Base-by-base conservation (phyloP, 2,888 invertebrate genomes). In the Conchocele bisecta region DNA sequence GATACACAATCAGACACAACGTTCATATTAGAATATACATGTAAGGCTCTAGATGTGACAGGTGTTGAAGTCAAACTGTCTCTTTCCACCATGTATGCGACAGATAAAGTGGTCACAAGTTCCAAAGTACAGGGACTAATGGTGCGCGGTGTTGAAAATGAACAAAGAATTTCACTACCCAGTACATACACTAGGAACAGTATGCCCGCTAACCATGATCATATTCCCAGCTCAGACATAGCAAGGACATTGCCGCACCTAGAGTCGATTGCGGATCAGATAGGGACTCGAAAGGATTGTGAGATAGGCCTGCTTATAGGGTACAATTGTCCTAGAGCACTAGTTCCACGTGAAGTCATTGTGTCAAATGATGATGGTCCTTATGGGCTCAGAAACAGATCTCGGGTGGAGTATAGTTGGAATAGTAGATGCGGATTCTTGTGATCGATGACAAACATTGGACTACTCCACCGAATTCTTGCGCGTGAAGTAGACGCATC, bases 1-100 rank as follows among this genome's bases (percentile, higher is more conserved):
- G 83, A 83, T 58, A 68, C 80, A 3, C 76, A 78, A 39, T 75
- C 75, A 20, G 76, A 82, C 31, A 70, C 78, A 3, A 76, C 74
- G 0, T 81, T 81, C 35, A 37, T 77, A 13, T 41, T 65, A 7
- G 68, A 68, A n/a, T 24, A 60, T 11, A 72, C 75, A 9, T 39
- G 58, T 37, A 41, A 59, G n/a, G 44, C 13, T 17, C 44, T 81
- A n/a, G 66, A 68, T 24, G 28, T 72, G 6, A 22, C 50, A 7
- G 69, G 72, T 11, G 22, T 28, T 28, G 15, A 39, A 9, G 58
- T 61, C 15, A 44, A 58, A n/a, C 42, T 82, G 20, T 41, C 31
- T 7, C 54, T 81, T 15, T 73, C 79, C 5, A 81, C 77, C 4
- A 69, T 73, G 67, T 37, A 67, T 33, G 59, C 75, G 7, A 35